Evolutionary conservation across 92 coral and sea anemone species (phyloP), one percentile per base, ranked within the genome.

Genomic region (Diadumene lineata): DNA sequence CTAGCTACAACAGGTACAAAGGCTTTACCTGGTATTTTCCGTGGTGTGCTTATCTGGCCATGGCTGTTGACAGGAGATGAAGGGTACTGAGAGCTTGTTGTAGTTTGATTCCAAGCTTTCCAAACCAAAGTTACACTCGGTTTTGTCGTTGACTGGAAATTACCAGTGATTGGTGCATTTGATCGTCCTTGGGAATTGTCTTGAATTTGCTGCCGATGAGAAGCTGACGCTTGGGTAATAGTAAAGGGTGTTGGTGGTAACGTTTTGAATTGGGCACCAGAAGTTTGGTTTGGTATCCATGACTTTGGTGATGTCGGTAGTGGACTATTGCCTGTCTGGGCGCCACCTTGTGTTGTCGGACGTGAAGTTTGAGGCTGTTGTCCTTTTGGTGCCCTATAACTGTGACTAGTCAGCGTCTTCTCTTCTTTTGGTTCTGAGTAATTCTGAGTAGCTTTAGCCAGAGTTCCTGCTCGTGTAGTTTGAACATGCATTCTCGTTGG

Each of bases 221-320:
- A 10, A 28, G 21, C 43, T 28, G 68, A 7, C 30, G 26, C 15
- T 26, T 58, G 68, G 38, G 68, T 7, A 62, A n/a, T 30, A 62
- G 68, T 62, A 31, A 2, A 62, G 31, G 68, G 68, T 11, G 68
- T 28, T 62, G 68, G 68, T 15, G 43, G 1, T 28, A 30, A 15
- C 31, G 38, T 28, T 62, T 6, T 4, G 4, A n/a, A 28, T n/a
- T 62, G 68, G 68, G 9, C 2, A 2, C n/a, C 38, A 62, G 29
- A 23, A 17, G 10, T 19, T 21, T 28, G 38, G 1, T 31, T 27
- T 62, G 68, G 43, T 62, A 21, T 31, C 43, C 38, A 62, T 38
- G 68, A 28, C 34, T 62, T 38, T 38, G 68, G 43, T 62, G 7
- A 2, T 28, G 68, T 28, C 31, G 3, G 38, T 28, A 19, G n/a